Conservation (phyloP, 2,888 invertebrate species). For the Campoletis raptor region DNA sequence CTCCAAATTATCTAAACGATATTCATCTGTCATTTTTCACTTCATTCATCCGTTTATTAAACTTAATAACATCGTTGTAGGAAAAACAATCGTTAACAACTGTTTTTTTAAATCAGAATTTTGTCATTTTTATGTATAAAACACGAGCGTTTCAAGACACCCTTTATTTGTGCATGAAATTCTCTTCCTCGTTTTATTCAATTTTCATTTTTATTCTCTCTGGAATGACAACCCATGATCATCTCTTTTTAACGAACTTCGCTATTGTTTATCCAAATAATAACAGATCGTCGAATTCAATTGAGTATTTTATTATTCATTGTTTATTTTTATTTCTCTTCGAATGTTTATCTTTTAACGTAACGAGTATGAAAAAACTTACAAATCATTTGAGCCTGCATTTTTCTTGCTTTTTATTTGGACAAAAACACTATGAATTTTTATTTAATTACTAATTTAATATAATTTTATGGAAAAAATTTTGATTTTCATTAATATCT, state of each 20-base stretch:
- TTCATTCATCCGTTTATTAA: no score
- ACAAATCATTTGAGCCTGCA: no score
- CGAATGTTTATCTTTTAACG: not conserved
- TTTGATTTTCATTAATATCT: slow-evolving; percentile 11
- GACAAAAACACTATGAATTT: not conserved
- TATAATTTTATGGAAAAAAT: not conserved
- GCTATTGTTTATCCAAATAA: slow-evolving; percentile 45
- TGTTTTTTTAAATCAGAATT: no score
- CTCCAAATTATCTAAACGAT: no score
- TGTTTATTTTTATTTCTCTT: not conserved
- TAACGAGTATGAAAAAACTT: not conserved
- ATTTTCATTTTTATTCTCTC: not conserved
- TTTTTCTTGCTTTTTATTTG: not conserved
- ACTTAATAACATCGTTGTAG: no score
- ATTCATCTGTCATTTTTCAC: no score
- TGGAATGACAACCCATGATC: not conserved
- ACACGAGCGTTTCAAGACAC: no score
- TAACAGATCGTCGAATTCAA: slow-evolving; percentile 12
- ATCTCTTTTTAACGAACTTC: not conserved
- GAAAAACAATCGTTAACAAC: no score
- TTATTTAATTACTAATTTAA: not conserved
- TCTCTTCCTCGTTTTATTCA: slow-evolving; percentile 11
- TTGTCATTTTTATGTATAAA: no score
- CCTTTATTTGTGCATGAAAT: not conserved
- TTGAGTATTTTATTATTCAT: not conserved